A percentile compares a stretch with the other conserved stretches of the same genome.
Evolutionary conservation across 1,140 invertebrate species (phyloP).

Genomic region (Drosophila varians): DNA sequence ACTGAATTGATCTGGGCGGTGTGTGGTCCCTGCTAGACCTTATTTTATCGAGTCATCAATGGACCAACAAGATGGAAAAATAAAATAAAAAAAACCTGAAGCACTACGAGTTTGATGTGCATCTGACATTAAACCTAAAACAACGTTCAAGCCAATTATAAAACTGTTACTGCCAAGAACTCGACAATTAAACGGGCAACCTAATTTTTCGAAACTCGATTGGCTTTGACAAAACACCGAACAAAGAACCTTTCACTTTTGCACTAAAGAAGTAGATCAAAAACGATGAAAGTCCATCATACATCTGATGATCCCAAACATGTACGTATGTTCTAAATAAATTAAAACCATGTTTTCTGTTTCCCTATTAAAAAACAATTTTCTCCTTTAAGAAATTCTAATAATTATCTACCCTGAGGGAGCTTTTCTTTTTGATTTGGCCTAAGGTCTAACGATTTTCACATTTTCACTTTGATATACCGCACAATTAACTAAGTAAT

Average conservation of each 20-base stretch:
- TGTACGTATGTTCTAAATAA: conserved; percentile 16
- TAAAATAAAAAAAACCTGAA: conserved; percentile 22
- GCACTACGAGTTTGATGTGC: conserved; percentile 47
- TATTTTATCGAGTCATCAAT: conserved; percentile 53
- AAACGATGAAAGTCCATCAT: conserved; percentile 5
- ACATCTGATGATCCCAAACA: background rate
- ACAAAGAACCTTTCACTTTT: conserved; percentile 56
- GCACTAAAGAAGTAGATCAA: conserved; percentile 7
- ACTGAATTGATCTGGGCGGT: conserved; percentile 23
- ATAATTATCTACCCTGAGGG: background rate
- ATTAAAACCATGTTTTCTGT: background rate
- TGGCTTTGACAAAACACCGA: conserved; percentile 15
- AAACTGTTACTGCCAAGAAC: conserved; percentile 30
- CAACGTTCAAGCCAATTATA: conserved; percentile 43
- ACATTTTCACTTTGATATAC: conserved; percentile 60
- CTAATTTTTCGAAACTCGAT: conserved; percentile 49
- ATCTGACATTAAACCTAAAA: conserved; percentile 62
- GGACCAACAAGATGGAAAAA: conserved; percentile 7
- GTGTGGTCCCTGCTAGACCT: conserved; percentile 24
- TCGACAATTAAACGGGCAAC: conserved; percentile 50
- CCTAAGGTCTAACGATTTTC: conserved; percentile 10
- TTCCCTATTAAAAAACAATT: background rate
- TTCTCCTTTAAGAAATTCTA: background rate
- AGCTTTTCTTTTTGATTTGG: conserved; percentile 6
- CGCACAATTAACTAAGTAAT: conserved; percentile 73